Evolutionary conservation across 2,888 invertebrate species (phyloP).

Genomic region (Bimastos eiseni): DNA sequence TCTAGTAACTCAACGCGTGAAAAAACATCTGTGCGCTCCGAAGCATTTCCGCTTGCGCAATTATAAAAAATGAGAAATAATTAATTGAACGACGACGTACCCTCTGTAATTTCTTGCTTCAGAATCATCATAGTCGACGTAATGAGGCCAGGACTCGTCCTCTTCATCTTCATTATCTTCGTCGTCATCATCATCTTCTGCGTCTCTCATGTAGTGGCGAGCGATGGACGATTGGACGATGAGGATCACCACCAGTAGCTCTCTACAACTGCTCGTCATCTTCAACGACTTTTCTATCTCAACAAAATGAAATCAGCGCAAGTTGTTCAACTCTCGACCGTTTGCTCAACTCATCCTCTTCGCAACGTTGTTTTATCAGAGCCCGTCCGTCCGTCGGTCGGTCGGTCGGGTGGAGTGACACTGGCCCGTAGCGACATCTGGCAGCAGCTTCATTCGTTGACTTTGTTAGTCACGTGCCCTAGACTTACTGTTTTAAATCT

Average conservation of each 20-base stretch:
- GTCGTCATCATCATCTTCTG: not conserved
- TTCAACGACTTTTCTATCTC: not conserved
- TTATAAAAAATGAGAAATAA: too few species aligned
- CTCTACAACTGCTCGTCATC: not conserved
- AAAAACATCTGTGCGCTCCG: not conserved
- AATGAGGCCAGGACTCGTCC: not conserved
- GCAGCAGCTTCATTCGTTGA: not conserved
- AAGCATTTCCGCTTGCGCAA: not conserved
- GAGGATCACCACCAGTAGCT: not conserved
- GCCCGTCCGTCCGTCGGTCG: not conserved
- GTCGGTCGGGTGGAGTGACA: not conserved
- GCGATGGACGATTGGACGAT: not conserved
- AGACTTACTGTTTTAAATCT: not conserved
- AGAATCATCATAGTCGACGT: not conserved
- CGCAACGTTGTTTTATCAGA: not conserved
- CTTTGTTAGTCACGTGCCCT: not conserved
- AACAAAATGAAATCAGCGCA: not conserved
- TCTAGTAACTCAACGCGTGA: not conserved
- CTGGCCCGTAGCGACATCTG: not conserved
- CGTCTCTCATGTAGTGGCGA: not conserved
- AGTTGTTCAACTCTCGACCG: not conserved
- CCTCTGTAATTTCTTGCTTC: not conserved
- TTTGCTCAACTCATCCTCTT: not conserved
- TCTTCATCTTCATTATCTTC: not conserved
- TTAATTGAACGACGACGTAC: too few species aligned